Base-by-base conservation (phyloP, 2,888 invertebrate genomes). In the Halictus ligatus region DNA sequence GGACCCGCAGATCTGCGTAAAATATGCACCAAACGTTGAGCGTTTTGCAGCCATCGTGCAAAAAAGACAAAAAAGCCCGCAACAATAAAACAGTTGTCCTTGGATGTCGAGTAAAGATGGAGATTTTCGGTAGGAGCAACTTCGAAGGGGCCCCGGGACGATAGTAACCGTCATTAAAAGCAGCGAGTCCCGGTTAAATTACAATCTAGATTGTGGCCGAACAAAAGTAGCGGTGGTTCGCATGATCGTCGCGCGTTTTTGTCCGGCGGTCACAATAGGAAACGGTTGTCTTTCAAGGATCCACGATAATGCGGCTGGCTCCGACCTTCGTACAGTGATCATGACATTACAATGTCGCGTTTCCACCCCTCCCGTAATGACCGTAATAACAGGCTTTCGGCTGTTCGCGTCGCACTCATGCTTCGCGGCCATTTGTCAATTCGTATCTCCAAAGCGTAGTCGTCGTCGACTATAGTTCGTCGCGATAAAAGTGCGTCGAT, bases 381-480 rank as follows among this genome's bases (percentile, higher is more conserved):
- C 5, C 50, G 60, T 82, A 82, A 82, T 78, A 50, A 78, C 75
- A 72, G 25, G n/a, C 78, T 75, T 69, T 75, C 82, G 72, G 71
- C 64, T 50, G 29, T 15, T 75, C 8, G 21, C 40, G 40, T 58
- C 48, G 50, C 71, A n/a, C 69, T 60, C 69, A 67, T 35, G 48
- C 81, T 77, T 58, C 46, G 67, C 1, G 69, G 54, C 69, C 58
- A 84, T 84, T 84, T 84, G 64, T 81, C 84, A 84, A 84, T 84
- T 78, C 74, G n/a, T 84, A 78, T 84, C 77, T 84, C 81, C 43
- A n/a, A n/a, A n/a, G n/a, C n/a, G n/a, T n/a, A n/a, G n/a, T 5
- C 35, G 50, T 75, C 84, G 58, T 21, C 64, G 50, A 54, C 43
- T 69, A 64, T n/a, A 58, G 58, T 58, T 43, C 12, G 67, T 58